A percentile compares a stretch with the other conserved stretches of the same genome.
These are phyloP conservation scores for Polietes domitor DNA, from an alignment of 2,888 invertebrate species.

Conservation along the genomic window DNA sequence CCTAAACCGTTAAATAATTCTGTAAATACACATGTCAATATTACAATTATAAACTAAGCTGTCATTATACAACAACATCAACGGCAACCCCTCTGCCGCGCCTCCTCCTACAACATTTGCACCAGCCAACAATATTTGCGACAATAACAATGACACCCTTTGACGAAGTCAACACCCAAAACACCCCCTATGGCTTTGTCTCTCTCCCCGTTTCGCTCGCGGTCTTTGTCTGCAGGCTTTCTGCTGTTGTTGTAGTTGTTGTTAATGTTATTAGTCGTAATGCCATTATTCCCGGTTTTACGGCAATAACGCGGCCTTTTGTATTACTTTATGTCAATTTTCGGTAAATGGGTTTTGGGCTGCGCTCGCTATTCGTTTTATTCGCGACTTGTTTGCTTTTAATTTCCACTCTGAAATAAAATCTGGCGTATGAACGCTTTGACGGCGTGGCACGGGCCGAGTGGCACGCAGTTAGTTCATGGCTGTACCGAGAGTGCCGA, in stretches of 20 bases:
- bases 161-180: conserved; percentile 13
- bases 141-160: conserved; percentile 46
- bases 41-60: conserved; percentile 62
- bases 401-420: conserved; percentile 47
- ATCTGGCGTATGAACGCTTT: background rate
- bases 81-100: background rate
- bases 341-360: conserved; percentile 34
- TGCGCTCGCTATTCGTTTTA: conserved; percentile 37
- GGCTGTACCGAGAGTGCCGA: conserved; percentile 8
- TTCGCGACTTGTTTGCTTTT: conserved; percentile 53
- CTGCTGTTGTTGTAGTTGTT: conserved; percentile 57
- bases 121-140: background rate
- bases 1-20: conserved; percentile 64
- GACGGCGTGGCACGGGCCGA: background rate
- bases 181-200: background rate
- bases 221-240: no score
- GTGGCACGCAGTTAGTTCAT: background rate
- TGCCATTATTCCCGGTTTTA: conserved; percentile 61
- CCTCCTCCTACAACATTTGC: background rate
- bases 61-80: conserved; percentile 19
- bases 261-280: conserved; percentile 66
- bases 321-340: conserved; percentile 62
- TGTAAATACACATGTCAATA: conserved; percentile 67
- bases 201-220: background rate
- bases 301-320: conserved; percentile 59